phyloP scores from a whole-genome alignment of 2,888 invertebrate species.

The Patella depressa region DNA sequence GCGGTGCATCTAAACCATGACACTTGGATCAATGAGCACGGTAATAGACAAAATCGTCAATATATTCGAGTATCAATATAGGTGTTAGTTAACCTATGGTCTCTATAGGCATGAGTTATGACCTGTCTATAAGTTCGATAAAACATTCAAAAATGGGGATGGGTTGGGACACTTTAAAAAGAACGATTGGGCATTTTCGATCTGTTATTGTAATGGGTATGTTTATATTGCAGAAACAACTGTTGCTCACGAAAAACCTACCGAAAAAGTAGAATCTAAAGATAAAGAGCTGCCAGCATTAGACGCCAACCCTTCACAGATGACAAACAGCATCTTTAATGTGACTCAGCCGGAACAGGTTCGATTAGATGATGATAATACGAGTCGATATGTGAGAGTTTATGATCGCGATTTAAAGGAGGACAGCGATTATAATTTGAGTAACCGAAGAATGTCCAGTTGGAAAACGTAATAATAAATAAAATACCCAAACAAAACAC shows the following conservation, averaged over 20 bases:
- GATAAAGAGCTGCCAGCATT: background rate
- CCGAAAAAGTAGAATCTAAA: background rate
- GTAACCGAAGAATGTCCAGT: background rate
- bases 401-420: background rate
- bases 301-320: background rate
- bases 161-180: too few species aligned
- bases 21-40: too few species aligned
- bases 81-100: too few species aligned
- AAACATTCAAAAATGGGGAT: too few species aligned
- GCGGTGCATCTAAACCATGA: too few species aligned
- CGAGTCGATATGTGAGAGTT: background rate
- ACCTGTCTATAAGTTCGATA: too few species aligned
- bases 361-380: background rate
- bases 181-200: too few species aligned
- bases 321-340: background rate
- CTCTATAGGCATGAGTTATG: too few species aligned
- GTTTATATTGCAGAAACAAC: background rate
- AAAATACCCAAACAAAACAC: too few species aligned
- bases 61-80: too few species aligned
- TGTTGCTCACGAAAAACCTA: background rate
- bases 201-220: too few species aligned
- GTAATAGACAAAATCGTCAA: too few species aligned
- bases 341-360: background rate
- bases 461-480: background rate
- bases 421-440: background rate